phyloP scores from a whole-genome alignment of 1,140 invertebrate species.

The Oscheius sp. region DNA sequence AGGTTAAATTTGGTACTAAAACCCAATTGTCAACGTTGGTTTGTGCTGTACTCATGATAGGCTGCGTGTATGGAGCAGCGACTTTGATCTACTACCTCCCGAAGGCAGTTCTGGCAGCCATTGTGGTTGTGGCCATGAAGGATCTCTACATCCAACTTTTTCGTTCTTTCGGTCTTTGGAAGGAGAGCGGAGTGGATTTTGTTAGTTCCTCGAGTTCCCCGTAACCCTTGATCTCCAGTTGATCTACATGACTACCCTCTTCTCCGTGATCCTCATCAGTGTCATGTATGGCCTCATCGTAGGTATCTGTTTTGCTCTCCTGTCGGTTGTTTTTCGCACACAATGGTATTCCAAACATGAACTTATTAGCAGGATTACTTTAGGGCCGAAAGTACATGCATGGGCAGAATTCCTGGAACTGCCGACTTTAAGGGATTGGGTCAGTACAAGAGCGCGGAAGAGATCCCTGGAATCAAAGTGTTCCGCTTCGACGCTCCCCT shows the following conservation, averaged over 20 bases:
- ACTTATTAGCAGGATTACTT: neutral
- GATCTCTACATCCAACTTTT: constrained; percentile 63
- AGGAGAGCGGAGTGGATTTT: constrained; percentile 63
- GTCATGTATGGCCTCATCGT: constrained; percentile 63
- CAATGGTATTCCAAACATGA: constrained; percentile 51
- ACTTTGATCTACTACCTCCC: constrained; percentile 63
- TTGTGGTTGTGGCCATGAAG: constrained; percentile 63
- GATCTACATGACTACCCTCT: constrained; percentile 64
- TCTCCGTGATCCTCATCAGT: constrained; percentile 63
- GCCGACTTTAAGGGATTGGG: constrained; percentile 45
- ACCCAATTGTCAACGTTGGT: constrained; percentile 63
- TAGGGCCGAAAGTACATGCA: constrained; percentile 41
- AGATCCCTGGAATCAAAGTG: constrained; percentile 62
- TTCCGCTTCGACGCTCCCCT: constrained; percentile 64
- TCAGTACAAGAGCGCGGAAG: constrained; percentile 47
- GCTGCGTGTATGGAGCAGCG: constrained; percentile 62
- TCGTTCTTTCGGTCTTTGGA: constrained; percentile 60
- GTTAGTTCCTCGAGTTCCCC: constrained; percentile 55
- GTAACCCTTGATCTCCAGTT: constrained; percentile 49
- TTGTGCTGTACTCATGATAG: constrained; percentile 60
- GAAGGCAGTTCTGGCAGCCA: constrained; percentile 63
- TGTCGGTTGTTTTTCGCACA: constrained; percentile 63
- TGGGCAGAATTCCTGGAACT: constrained; percentile 46
- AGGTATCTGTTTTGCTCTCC: constrained; percentile 62
- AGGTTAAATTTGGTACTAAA: constrained; percentile 62